A percentile compares a stretch with the other conserved stretches of the same genome.
Evolutionary conservation across 1,140 invertebrate species (phyloP).

Genomic region (Lineus longissimus): DNA sequence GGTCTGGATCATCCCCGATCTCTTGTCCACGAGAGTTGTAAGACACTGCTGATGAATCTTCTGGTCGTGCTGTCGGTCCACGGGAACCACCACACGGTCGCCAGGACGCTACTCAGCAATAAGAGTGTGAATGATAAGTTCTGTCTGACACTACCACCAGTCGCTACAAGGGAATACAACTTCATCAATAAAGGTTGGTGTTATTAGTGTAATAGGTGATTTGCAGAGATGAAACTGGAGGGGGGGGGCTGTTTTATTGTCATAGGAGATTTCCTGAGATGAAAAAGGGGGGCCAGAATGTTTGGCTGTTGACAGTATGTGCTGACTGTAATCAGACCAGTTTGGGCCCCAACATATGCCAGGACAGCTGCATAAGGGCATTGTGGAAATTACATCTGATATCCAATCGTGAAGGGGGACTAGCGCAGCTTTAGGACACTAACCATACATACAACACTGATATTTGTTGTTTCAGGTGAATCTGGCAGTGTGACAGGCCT

Average conservation of each 20-base stretch:
- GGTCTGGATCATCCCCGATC: constrained; percentile 70
- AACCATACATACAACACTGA: too few relatives aligned
- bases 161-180: not conserved
- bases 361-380: too few relatives aligned
- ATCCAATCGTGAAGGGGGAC: too few relatives aligned
- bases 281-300: not conserved
- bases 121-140: constrained; percentile 2
- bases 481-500: not conserved
- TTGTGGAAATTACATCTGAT: too few relatives aligned
- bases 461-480: too few relatives aligned
- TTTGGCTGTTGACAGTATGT: not conserved
- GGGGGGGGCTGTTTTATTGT: too few relatives aligned
- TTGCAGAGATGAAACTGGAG: too few relatives aligned
- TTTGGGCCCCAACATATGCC: too few relatives aligned
- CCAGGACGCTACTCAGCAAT: constrained; percentile 64
- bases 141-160: not conserved
- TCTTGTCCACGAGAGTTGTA: constrained; percentile 91
- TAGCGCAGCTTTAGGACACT: too few relatives aligned
- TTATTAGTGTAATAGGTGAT: not conserved
- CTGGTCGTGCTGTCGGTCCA: constrained; percentile 85
- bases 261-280: too few relatives aligned
- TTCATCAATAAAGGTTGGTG: not conserved
- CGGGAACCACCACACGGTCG: constrained; percentile 80
- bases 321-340: too few relatives aligned
- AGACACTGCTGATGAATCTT: constrained; percentile 82